Base-by-base conservation (phyloP, 2,797 vertebrate species). In the Varecia variegata region DNA sequence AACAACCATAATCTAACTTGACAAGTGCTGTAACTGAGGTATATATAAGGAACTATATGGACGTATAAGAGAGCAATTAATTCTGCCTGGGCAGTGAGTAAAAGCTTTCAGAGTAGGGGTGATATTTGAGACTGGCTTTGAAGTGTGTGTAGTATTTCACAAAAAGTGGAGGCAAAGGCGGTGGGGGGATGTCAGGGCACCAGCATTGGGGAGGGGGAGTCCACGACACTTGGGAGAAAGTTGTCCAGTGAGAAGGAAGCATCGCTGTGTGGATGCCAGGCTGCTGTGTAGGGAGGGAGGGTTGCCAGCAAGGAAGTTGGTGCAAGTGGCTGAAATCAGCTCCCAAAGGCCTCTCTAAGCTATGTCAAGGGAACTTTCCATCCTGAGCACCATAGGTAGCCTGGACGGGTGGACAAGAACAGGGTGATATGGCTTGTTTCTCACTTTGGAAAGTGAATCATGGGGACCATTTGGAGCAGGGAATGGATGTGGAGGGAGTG, bases 101-200 rank as follows among this genome's bases (percentile, higher is more conserved):
- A 70, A 81, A 25, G 47, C 76, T 93, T 84, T 85, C 81, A 70
- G 94, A 71, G 67, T 25, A 92, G 14, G 35, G 3, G n/a, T 82
- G 96, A 93, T 82, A 93, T 94, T 88, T 90, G 88, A 96, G 35
- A 67, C 47, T 74, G 87, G 60, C 94, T 97, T 97, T 95, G 81
- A 96, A 97, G 89, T 82, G 21, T 88, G 82, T 90, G 43, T 70
- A 74, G 30, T 93, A 65, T 96, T 95, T 96, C 95, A 90, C 10
- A 47, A 74, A 89, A 84, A 38, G 52, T 65, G n/a, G 40, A 80
- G 38, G 21, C 7, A 54, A 18, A 5, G 32, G 10, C 15, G 17
- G 56, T 30, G 38, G 3, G 2, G 27, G 32, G n/a, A 5, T 27
- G 12, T 50, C 38, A 71, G 73, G 92, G 71, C 35, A 52, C 27